Evolutionary conservation across 2,888 invertebrate species (phyloP).

Genomic region (Chymomyza fuscimana): DNA sequence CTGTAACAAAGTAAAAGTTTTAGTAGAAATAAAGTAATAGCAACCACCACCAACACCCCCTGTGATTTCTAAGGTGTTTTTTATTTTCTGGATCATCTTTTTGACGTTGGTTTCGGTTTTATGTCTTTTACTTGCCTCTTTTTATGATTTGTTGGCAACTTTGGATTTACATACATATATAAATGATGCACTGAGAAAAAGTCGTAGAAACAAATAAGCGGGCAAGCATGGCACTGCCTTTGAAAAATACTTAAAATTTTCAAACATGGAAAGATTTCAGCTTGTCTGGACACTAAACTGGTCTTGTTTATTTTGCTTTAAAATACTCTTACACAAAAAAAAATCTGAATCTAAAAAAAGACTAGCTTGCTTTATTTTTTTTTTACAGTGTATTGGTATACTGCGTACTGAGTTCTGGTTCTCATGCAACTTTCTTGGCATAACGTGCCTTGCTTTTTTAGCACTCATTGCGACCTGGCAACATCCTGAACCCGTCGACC

Average conservation of each 20-base stretch:
- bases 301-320: too few relatives aligned
- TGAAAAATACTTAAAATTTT: too few relatives aligned
- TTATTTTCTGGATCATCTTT: slow-evolving; percentile 38
- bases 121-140: slow-evolving; percentile 26
- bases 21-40: slow-evolving; percentile 37
- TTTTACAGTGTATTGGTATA: slow-evolving; percentile 1
- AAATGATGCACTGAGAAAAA: neutral
- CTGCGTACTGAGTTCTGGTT: slow-evolving; percentile 15
- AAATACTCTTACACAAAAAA: too few relatives aligned
- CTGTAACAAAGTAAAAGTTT: slow-evolving; percentile 67
- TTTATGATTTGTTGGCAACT: slow-evolving; percentile 66
- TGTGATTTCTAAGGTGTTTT: slow-evolving; percentile 12
- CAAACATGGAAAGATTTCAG: too few relatives aligned
- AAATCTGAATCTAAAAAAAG: too few relatives aligned
- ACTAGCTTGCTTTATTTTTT: slow-evolving; percentile 3
- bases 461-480: slow-evolving; percentile 47
- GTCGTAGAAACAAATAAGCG: too few relatives aligned
- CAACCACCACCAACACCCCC: neutral
- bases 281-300: too few relatives aligned
- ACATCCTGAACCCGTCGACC: slow-evolving; percentile 42
- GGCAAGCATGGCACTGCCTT: too few relatives aligned
- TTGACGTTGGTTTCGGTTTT: slow-evolving; percentile 47
- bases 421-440: slow-evolving; percentile 20
- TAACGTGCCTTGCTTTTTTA: slow-evolving; percentile 6
- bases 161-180: slow-evolving; percentile 42